These are phyloP conservation scores for Germaria angustata DNA, from an alignment of 2,888 invertebrate genomes.

Conservation along the genomic window DNA sequence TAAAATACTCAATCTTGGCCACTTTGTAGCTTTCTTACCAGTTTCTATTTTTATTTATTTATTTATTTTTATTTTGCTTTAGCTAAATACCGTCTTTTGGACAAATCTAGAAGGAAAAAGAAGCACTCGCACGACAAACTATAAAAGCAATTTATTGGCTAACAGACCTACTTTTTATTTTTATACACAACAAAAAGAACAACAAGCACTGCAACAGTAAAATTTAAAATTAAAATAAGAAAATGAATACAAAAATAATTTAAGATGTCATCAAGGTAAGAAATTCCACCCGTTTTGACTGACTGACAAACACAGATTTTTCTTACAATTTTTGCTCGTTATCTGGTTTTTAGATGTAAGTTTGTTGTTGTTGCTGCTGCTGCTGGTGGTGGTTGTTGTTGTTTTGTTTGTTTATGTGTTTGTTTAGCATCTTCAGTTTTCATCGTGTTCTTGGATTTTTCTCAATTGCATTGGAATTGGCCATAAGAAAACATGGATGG, in stretches of 20 bases:
- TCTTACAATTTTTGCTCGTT: constrained; percentile 58
- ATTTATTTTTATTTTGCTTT: too few relatives aligned
- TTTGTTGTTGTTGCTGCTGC: constrained; percentile 12
- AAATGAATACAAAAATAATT: constrained; percentile 47
- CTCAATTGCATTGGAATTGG: constrained; percentile 34
- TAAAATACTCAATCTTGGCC: constrained; percentile 17
- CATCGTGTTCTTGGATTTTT: constrained; percentile 25
- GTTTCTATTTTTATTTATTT: constrained; percentile 20
- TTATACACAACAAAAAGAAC: not conserved
- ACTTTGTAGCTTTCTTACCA: constrained; percentile 58
- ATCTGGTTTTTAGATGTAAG: constrained; percentile 51
- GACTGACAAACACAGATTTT: constrained; percentile 62
- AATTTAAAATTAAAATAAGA: constrained; percentile 19
- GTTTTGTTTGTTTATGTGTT: not conserved
- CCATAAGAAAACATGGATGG: constrained; percentile 45
- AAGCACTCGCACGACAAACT: constrained; percentile 22
- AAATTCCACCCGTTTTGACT: constrained; percentile 62
- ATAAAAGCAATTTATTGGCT: constrained; percentile 60
- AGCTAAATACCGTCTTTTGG: constrained; percentile 21
- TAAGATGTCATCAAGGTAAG: constrained; percentile 63
- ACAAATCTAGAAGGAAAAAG: constrained; percentile 34
- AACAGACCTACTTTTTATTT: constrained; percentile 65
- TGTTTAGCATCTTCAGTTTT: not conserved
- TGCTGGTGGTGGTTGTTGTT: not conserved
- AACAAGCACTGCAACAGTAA: not conserved